Base-by-base conservation (phyloP, 2,888 invertebrate species). In the Scaptomyza parva region DNA sequence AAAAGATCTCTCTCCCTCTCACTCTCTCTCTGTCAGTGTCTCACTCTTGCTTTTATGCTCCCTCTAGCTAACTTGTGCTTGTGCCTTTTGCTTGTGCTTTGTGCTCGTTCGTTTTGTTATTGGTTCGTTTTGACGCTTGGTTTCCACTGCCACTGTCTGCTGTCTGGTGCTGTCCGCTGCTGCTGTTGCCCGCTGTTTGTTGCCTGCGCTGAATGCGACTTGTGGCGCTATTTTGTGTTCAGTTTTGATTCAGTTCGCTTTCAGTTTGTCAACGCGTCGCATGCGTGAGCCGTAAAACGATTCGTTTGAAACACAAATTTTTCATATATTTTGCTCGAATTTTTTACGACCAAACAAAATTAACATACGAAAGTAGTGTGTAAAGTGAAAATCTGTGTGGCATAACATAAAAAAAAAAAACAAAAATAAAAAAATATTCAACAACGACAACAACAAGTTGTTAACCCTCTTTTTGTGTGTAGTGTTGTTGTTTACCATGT, bases 201-300 rank as follows among this genome's bases (percentile, higher is more conserved):
- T 43, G 53, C 41, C 39, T 7, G 30, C 18, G 30, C 53, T 33
- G 3, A 12, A 50, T 48, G 53, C 66, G 63, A 64, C 61, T 66
- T 76, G 76, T 69, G 74, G 61, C 74, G 76, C 66, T 51, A 62
- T 75, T 69, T 87, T 70, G 66, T 65, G 59, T 70, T 82, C 86
- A 65, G 71, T 74, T 76, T 73, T 43, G 64, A 52, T 81, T 86
- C 68, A 75, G 78, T 88, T 77, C 69, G 77, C 80, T 61, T 77
- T 84, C 69, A 73, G 76, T 78, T 86, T 88, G 80, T 75, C 86
- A 82, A 74, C 79, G 79, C 73, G 88, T 84, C 88, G 74, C 88
- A 83, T 84, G 82, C 74, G 86, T 65, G 65, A 59, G 40, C 37
- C 22, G 58, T 41, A 43, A 22, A 12, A 30, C 30, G 14, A 14